Conservation (phyloP, 2,797 vertebrate species). For the Alectoris magna region DNA sequence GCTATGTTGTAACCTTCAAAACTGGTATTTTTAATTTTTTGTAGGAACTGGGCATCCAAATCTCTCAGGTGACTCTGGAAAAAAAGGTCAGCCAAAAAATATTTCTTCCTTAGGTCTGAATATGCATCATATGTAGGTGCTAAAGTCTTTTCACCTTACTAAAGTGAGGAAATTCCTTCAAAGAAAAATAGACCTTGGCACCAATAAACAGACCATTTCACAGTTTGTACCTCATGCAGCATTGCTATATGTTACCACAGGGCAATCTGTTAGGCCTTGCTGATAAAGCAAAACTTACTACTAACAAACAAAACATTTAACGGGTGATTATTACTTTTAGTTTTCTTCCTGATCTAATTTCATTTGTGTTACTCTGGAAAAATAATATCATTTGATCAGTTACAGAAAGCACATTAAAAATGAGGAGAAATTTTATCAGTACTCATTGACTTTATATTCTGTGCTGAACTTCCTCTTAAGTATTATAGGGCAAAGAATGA, state of each 20-base stretch:
- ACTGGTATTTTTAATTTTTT: conserved; percentile 38
- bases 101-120: not conserved
- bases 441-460: not conserved
- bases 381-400: not conserved
- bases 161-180: not conserved
- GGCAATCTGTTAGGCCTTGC: not conserved
- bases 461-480: not conserved
- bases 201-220: not conserved
- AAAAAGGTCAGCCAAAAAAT: not conserved
- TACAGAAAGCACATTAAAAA: not conserved
- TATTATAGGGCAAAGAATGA: not conserved
- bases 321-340: not conserved
- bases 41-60: not conserved
- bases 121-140: not conserved
- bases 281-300: not conserved
- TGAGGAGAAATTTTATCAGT: not conserved
- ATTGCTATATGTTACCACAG: not conserved
- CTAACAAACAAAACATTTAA: not conserved
- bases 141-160: not conserved
- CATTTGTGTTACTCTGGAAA: not conserved
- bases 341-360: not conserved
- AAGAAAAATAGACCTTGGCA: not conserved
- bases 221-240: not conserved
- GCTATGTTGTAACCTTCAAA: conserved; percentile 8
- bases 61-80: not conserved